A percentile compares a stretch with the other conserved stretches of the same genome.
These are phyloP conservation scores for Aldabrachelys gigantea DNA, from an alignment of 2,113 vertebrate genomes.

Conservation along the genomic window DNA sequence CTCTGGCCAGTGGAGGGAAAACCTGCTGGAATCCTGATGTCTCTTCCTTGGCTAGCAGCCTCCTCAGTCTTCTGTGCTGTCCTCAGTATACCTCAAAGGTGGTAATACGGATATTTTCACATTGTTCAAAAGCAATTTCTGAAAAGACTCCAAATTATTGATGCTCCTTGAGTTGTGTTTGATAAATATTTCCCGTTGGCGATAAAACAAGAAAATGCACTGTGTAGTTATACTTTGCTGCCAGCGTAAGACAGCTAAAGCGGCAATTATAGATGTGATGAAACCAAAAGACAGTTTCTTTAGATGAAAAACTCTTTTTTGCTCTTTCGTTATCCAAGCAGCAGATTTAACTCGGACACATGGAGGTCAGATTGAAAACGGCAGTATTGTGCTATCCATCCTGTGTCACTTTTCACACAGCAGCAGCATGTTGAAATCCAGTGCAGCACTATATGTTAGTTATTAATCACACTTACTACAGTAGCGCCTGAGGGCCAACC, in stretches of 20 bases:
- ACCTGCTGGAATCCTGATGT: not conserved
- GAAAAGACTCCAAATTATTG: not conserved
- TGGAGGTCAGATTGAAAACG: no score
- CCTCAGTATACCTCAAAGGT: not conserved
- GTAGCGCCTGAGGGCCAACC: not conserved
- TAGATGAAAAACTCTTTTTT: not conserved
- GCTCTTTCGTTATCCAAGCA: not conserved
- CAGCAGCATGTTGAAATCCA: not conserved
- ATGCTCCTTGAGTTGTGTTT: not conserved
- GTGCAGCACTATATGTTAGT: not conserved
- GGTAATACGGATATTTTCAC: not conserved
- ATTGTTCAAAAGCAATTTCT: not conserved
- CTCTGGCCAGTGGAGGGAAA: not conserved
- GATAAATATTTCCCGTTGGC: not conserved
- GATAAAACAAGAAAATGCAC: not conserved
- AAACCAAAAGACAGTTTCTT: not conserved
- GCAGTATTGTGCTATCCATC: no score
- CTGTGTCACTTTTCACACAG: not conserved
- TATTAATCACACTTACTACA: not conserved
- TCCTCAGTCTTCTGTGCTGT: not conserved
- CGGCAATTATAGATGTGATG: not conserved
- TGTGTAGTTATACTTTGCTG: not conserved
- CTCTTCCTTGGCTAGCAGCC: not conserved
- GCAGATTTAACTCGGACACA: not conserved
- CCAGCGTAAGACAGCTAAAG: not conserved